Conservation (phyloP, 2,113 vertebrate genomes). For the Xiphophorus maculatus region DNA sequence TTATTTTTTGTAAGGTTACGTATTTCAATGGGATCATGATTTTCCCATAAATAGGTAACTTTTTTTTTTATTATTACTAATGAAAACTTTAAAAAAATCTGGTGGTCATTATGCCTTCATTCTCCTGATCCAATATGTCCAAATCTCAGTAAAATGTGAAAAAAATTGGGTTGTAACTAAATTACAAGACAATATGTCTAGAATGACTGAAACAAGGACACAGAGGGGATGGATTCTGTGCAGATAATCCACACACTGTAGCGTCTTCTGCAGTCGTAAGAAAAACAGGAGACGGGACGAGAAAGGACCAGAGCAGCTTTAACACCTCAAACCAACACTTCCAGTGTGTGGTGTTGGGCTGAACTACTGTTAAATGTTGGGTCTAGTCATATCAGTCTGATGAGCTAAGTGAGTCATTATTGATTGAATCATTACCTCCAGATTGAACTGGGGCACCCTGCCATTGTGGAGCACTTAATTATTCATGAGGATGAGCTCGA, state of each 20-base stretch:
- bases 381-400: constrained; percentile 54
- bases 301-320: neutral
- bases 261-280: constrained; percentile 9
- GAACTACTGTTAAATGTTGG: constrained; percentile 56
- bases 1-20: no score
- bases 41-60: no score
- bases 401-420: constrained; percentile 74
- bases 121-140: no score
- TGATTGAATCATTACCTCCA: constrained; percentile 68
- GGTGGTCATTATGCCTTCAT: no score
- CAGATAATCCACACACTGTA: neutral
- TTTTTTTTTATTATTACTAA: no score
- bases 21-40: no score
- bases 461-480: constrained; percentile 46
- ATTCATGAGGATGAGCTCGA: constrained; percentile 63
- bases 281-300: constrained; percentile 12
- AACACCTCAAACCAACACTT: constrained; percentile 12
- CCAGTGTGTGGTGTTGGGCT: constrained; percentile 23
- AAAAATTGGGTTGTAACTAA: no score
- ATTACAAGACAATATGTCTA: neutral
- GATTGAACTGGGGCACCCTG: constrained; percentile 59
- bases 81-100: no score
- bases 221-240: neutral
- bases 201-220: neutral
- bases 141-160: no score